Conservation (phyloP, 2,797 vertebrate species). For the Sebastes cheni region DNA sequence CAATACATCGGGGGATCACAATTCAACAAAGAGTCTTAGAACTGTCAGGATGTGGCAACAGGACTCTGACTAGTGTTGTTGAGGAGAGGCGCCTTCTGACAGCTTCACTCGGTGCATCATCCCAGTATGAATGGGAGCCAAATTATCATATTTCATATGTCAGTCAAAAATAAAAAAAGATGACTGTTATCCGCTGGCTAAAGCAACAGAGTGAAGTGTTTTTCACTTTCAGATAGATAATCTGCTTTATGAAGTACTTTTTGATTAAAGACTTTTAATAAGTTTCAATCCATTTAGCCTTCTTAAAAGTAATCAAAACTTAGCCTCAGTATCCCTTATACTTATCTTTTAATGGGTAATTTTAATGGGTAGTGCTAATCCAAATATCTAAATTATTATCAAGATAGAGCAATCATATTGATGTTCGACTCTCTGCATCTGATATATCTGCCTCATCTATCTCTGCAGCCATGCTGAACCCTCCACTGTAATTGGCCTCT, state of each 20-base stretch:
- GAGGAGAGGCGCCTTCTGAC: slow-evolving; percentile 50
- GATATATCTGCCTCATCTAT: slow-evolving; percentile 54
- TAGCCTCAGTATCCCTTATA: slow-evolving; percentile 48
- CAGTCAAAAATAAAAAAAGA: slow-evolving; percentile 50
- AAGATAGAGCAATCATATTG: slow-evolving; percentile 64
- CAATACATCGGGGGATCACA: slow-evolving; percentile 73
- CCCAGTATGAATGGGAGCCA: slow-evolving; percentile 32
- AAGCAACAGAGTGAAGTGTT: slow-evolving; percentile 53
- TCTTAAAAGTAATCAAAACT: slow-evolving; percentile 70
- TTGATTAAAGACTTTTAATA: slow-evolving; percentile 68
- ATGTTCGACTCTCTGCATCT: slow-evolving; percentile 50
- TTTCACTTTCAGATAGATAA: slow-evolving; percentile 54
- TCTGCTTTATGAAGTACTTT: slow-evolving; percentile 59
- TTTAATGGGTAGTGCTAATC: slow-evolving; percentile 73
- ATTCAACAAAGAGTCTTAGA: slow-evolving; percentile 76
- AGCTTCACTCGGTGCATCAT: slow-evolving; percentile 53
- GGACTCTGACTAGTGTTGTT: slow-evolving; percentile 35
- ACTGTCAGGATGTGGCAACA: slow-evolving; percentile 71
- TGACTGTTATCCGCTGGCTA: slow-evolving; percentile 39
- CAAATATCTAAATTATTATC: slow-evolving; percentile 80
- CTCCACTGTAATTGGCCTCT: slow-evolving; percentile 39
- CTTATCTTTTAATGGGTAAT: slow-evolving; percentile 78
- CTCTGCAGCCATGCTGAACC: slow-evolving; percentile 47
- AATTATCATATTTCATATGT: slow-evolving; percentile 62
- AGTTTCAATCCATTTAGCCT: slow-evolving; percentile 64